Evolutionary conservation across 1,140 invertebrate species (phyloP).

Genomic region (Meloidogyne chitwoodi): DNA sequence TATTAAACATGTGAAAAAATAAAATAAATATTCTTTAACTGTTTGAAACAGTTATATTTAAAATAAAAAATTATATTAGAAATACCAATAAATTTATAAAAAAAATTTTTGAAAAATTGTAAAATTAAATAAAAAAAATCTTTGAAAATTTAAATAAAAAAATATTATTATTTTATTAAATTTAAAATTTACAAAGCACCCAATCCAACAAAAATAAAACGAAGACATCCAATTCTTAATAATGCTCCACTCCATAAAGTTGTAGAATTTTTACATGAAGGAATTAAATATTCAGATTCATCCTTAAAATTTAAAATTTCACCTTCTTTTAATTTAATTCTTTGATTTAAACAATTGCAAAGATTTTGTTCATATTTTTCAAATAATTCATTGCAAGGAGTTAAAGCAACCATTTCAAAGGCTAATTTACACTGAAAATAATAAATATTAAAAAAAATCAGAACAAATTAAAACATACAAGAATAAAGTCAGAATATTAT

Average conservation of each 20-base stretch:
- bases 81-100: background rate
- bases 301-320: too few species aligned
- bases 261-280: slow-evolving; percentile 4
- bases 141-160: background rate
- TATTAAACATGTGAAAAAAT: background rate
- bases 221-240: slow-evolving; percentile 25
- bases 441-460: background rate
- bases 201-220: slow-evolving; percentile 23
- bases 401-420: slow-evolving; percentile 17
- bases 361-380: background rate
- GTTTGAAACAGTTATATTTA: background rate
- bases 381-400: background rate
- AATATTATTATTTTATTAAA: too few species aligned
- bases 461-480: too few species aligned
- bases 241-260: slow-evolving; percentile 22
- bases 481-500: background rate
- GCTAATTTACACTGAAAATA: slow-evolving; percentile 17
- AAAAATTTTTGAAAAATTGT: background rate
- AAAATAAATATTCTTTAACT: background rate
- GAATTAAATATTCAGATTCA: slow-evolving; percentile 6
- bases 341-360: background rate
- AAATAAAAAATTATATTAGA: background rate
- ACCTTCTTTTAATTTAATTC: background rate
- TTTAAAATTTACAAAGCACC: background rate
- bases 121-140: too few species aligned